Base-by-base conservation (phyloP, 1,140 invertebrate species). In the Drosophila sp. region DNA sequence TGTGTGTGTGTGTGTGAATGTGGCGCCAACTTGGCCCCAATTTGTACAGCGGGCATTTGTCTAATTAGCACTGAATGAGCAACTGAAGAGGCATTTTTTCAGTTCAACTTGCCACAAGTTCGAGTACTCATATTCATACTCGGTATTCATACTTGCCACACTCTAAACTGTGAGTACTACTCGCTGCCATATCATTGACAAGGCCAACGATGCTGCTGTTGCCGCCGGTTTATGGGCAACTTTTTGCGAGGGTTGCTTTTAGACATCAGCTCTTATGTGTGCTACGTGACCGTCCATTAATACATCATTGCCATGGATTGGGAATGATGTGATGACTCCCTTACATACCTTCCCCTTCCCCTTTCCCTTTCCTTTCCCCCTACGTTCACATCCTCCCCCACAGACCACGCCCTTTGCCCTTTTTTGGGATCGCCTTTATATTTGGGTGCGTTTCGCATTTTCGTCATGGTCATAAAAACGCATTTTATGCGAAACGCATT, bases 401-500 rank as follows among this genome's bases (percentile, higher is more conserved):
- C 27, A 13, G n/a, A 40, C 65, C 40, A 45, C 8, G 21, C 18
- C 16, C 7, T 43, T 11, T 41, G 13, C 56, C 45, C 48, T 75
- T 63, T 38, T 61, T 72, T 79, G 63, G 82, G 69, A 66, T 81
- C 65, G 13, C 32, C 21, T 36, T 50, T 14, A 8, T 50, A 50
- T 81, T 81, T 46, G 66, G 66, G 72, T 75, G 66, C 72, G 66
- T 71, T 75, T 71, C 69, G 57, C 59, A 76, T 64, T 84, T 86
- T 86, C 75, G 82, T 87, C 80, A 83, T 72, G 80, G 83, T 73
- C 82, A 87, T 87, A 87, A 86, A 86, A 86, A 86, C 81, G 81
- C 82, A 86, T 81, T 86, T 89, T 89, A 89, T 89, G 83, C 78
- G 83, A 89, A 87, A 87, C 82, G 82, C 82, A 86, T 87, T 86